These are phyloP conservation scores for Collichthys lucidus DNA, from an alignment of 2,113 vertebrate genomes.

Conservation along the genomic window DNA sequence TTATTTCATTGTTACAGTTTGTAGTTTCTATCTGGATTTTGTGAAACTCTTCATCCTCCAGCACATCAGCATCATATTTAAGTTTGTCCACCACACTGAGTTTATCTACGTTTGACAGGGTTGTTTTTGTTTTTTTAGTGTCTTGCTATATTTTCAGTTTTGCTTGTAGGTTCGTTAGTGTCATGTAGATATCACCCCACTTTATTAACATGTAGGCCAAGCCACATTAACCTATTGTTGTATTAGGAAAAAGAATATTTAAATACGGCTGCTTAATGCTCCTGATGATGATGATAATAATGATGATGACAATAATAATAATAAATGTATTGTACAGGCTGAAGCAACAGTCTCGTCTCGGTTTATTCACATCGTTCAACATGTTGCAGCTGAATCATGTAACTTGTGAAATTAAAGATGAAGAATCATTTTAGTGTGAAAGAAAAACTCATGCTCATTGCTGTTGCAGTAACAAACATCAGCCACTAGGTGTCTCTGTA, in stretches of 20 bases:
- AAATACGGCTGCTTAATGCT: constrained; percentile 77
- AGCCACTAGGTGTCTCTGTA: constrained; percentile 39
- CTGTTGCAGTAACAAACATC: not conserved
- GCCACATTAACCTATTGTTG: constrained; percentile 70
- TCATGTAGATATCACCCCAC: constrained; percentile 66
- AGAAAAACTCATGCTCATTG: not conserved
- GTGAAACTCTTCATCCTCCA: not conserved
- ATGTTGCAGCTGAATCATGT: not conserved
- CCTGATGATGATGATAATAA: constrained; percentile 33
- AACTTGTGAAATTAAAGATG: not conserved
- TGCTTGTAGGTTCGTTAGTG: constrained; percentile 73
- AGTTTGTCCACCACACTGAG: constrained; percentile 23
- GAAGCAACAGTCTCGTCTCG: constrained; percentile 9
- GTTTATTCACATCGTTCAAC: not conserved
- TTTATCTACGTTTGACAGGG: not conserved
- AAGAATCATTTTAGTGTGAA: not conserved
- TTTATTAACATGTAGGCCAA: constrained; percentile 70
- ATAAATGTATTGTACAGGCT: constrained; percentile 80
- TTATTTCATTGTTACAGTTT: not conserved
- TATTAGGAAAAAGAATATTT: constrained; percentile 74
- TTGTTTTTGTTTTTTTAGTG: constrained; percentile 1
- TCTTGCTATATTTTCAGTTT: constrained; percentile 55
- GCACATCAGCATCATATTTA: constrained; percentile 5
- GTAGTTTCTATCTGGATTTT: not conserved
- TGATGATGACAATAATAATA: constrained; percentile 54